Evolutionary conservation across 2,113 vertebrate genomes (phyloP), one percentile per base, ranked within the genome.

Genomic region (Halichoeres trimaculatus): DNA sequence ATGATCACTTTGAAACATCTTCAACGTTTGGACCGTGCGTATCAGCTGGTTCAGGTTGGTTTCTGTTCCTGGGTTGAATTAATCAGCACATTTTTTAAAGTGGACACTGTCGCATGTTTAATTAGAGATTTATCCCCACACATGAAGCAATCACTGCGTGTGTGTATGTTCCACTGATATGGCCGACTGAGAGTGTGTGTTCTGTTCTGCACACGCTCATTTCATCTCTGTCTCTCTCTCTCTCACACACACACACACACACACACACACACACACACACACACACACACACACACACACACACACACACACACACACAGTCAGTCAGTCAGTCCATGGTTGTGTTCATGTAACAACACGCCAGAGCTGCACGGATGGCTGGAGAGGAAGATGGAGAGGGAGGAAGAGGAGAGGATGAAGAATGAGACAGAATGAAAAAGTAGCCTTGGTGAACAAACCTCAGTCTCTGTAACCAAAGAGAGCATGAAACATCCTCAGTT

Each of bases 361-460:
- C 62, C 72, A 81, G 69, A 35, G 50, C 77, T 90, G 84, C 88
- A 76, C 65, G 80, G 84, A 78, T 84, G 84, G 88, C 76, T 87
- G 65, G 67, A 89, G 79, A 60, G 51, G 79, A 63, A 76, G 76
- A 83, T 61, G 75, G 70, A 83, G 72, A 78, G 76, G 64, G 75
- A 59, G 43, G 30, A 30, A 30, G 30, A 30, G 30, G 30, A 30
- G 30, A 30, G 30, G 30, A 48, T 66, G 2, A 50, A 35, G 56
- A 14, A 51, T 11, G 76, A 13, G 66, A 40, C 3, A 40, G 38
- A 40, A 12, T 10, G 38, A 40, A 40, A 8, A 12, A 40, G 30
- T 30, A 30, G 30, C 38, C 38, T 10, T 10, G 2, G 38, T 2
- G 11, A 40, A 40, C 38, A 9, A 9, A 9, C 38, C 38, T 40